These are phyloP conservation scores for Macrophya annulata DNA, from an alignment of 2,888 invertebrate species.

Conservation along the genomic window DNA sequence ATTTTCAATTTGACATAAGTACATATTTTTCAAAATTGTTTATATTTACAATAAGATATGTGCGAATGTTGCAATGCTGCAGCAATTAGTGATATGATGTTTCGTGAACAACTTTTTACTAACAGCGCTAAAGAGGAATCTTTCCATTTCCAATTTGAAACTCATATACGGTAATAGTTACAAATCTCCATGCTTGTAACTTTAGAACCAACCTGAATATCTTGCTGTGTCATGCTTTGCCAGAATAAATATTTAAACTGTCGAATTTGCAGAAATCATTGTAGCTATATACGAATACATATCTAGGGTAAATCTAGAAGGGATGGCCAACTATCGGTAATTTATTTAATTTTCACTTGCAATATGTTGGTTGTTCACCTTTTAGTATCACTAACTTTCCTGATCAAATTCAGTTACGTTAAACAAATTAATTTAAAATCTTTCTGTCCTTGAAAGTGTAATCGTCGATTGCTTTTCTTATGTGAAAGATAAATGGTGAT, in stretches of 20 bases:
- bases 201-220: neutral
- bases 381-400: neutral
- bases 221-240: neutral
- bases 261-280: neutral
- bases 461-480: neutral
- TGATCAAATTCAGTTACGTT: too few relatives aligned
- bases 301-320: neutral
- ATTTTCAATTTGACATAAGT: neutral
- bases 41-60: conserved; percentile 10
- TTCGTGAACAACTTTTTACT: neutral
- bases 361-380: neutral
- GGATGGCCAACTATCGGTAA: neutral
- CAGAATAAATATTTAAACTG: neutral
- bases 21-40: neutral
- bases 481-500: neutral
- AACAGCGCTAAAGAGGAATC: neutral
- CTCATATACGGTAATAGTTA: conserved; percentile 3
- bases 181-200: neutral
- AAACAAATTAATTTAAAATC: too few relatives aligned
- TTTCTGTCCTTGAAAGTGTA: neutral
- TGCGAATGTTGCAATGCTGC: conserved; percentile 10
- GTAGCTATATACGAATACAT: neutral
- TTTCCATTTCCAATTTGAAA: neutral
- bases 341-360: neutral
- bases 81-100: neutral